phyloP scores from a whole-genome alignment of 2,888 invertebrate genomes.

The Blastobasis lacticolella region DNA sequence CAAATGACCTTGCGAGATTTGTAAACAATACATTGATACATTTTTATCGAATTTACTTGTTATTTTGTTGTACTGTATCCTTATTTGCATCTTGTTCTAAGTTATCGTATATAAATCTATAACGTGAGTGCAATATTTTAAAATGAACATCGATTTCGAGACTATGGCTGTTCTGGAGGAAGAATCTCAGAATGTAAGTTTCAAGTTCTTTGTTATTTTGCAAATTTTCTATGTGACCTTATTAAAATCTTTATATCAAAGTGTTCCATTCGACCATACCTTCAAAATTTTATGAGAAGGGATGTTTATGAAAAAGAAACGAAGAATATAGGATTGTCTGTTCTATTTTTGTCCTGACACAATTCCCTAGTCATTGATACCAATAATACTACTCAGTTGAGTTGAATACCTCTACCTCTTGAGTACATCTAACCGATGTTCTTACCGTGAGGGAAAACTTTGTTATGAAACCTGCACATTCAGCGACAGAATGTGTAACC shows the following conservation, averaged over 20 bases:
- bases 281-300: too few relatives aligned
- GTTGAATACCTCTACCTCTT: too few relatives aligned
- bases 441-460: too few relatives aligned
- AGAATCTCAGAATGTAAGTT: slow-evolving; percentile 72
- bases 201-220: not conserved
- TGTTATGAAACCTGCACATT: too few relatives aligned
- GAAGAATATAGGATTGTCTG: slow-evolving; percentile 14
- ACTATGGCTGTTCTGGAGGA: slow-evolving; percentile 77
- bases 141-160: slow-evolving; percentile 75
- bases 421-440: too few relatives aligned
- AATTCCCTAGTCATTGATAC: slow-evolving; percentile 17
- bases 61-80: slow-evolving; percentile 14
- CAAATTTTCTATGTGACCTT: not conserved
- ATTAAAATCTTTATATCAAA: slow-evolving; percentile 1
- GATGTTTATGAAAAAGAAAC: too few relatives aligned
- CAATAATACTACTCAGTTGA: too few relatives aligned
- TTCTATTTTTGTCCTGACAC: slow-evolving; percentile 24
- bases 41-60: slow-evolving; percentile 65
- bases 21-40: slow-evolving; percentile 79
- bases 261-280: too few relatives aligned
- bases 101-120: too few relatives aligned
- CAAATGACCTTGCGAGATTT: slow-evolving; percentile 83
- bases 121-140: slow-evolving; percentile 17
- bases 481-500: too few relatives aligned
- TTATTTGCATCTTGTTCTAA: slow-evolving; percentile 18